Percentiles rank a stretch among this genome's conserved stretches.
Evolutionary conservation across 2,797 vertebrate species (phyloP).

Genomic region (Bradypus variegatus): DNA sequence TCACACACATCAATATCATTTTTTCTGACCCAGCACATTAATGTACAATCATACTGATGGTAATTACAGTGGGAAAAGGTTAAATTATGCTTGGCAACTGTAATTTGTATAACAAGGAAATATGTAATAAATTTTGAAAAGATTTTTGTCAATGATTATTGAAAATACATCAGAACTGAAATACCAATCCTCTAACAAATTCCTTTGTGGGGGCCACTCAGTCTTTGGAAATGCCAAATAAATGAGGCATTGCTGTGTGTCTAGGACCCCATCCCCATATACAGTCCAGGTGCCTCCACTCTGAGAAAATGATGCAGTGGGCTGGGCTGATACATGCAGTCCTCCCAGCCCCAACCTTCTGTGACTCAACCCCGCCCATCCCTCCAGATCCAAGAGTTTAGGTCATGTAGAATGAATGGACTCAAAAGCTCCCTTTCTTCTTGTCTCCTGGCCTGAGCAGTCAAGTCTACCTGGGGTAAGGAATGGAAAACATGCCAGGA

Average conservation of each 20-base stretch:
- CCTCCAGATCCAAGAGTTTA: background rate
- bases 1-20: background rate
- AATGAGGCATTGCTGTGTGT: background rate
- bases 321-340: background rate
- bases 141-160: conserved; percentile 6
- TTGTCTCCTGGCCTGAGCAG: background rate
- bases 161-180: conserved; percentile 15
- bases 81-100: background rate
- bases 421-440: background rate
- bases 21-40: background rate
- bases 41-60: background rate
- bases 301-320: background rate
- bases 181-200: background rate
- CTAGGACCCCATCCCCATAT: background rate
- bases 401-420: too few species aligned
- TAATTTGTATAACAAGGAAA: conserved; percentile 5
- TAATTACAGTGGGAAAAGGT: background rate
- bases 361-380: background rate
- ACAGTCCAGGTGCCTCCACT: too few species aligned
- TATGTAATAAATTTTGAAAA: background rate
- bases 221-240: background rate
- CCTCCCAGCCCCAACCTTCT: background rate
- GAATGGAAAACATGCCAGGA: background rate
- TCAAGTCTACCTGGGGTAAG: background rate
- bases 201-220: background rate